Percentiles rank a stretch among this genome's conserved stretches.
Conservation (phyloP, 2,113 vertebrate genomes). For the Brachypodius melanocephalos region DNA sequence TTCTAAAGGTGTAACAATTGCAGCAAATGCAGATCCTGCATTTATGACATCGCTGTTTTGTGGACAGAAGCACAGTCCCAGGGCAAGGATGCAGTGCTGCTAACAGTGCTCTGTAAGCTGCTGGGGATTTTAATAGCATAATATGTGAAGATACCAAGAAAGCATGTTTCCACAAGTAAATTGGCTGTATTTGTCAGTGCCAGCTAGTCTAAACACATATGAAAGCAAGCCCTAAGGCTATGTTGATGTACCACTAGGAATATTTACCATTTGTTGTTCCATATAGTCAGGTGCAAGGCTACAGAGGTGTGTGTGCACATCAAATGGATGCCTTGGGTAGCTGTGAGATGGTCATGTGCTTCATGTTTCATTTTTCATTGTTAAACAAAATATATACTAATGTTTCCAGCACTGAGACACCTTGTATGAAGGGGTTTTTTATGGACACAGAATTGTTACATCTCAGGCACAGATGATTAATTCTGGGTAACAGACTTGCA, state of each 20-base stretch:
- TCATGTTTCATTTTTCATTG: not conserved
- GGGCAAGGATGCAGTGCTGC: fast-evolving
- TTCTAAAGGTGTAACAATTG: not conserved
- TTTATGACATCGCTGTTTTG: not conserved
- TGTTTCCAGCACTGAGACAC: not conserved
- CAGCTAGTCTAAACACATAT: not conserved
- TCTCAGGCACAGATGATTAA: not conserved
- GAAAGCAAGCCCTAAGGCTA: not conserved
- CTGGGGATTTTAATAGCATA: not conserved
- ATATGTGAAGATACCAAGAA: not conserved
- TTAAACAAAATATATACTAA: not conserved
- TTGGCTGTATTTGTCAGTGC: not conserved
- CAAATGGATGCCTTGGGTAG: not conserved
- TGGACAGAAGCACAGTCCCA: not conserved
- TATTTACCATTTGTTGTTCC: not conserved
- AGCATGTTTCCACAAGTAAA: not conserved
- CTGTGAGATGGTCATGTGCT: not conserved
- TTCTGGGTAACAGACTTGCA: not conserved
- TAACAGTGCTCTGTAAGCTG: not conserved
- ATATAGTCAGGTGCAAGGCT: fast-evolving
- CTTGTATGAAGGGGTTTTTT: not conserved
- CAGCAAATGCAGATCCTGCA: not conserved
- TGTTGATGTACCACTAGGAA: not conserved
- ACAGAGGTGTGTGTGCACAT: not conserved
- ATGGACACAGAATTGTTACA: not conserved